phyloP scores from a whole-genome alignment of 2,113 vertebrate species.

The Dermatemys mawii region DNA sequence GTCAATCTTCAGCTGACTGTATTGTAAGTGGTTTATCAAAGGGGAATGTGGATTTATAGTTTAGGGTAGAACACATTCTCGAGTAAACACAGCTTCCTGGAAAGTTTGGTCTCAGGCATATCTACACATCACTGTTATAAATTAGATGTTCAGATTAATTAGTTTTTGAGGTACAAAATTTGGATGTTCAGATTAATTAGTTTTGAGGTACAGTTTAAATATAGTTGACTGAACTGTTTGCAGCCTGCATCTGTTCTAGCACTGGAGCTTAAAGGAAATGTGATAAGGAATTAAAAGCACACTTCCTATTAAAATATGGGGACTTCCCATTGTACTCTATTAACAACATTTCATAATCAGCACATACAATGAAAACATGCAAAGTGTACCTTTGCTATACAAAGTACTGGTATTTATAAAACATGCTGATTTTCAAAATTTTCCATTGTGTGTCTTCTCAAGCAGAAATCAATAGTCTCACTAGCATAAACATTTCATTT shows the following conservation, averaged over 20 bases:
- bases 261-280: background rate
- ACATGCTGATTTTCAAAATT: background rate
- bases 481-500: background rate
- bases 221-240: background rate
- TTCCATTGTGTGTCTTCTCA: background rate
- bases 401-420: background rate
- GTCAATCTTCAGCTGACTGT: background rate
- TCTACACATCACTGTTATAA: fast-evolving
- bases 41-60: background rate
- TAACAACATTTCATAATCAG: background rate
- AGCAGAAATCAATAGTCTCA: background rate
- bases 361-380: background rate
- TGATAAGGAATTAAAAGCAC: background rate
- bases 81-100: background rate
- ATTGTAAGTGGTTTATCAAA: background rate
- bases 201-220: background rate
- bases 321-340: background rate
- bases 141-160: background rate
- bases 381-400: fast-evolving
- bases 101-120: background rate
- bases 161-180: too few relatives aligned
- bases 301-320: background rate
- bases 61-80: background rate
- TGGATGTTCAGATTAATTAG: too few relatives aligned
- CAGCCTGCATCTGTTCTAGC: background rate